phyloP scores from a whole-genome alignment of 2,797 vertebrate genomes.

The Danio albolineatus region DNA sequence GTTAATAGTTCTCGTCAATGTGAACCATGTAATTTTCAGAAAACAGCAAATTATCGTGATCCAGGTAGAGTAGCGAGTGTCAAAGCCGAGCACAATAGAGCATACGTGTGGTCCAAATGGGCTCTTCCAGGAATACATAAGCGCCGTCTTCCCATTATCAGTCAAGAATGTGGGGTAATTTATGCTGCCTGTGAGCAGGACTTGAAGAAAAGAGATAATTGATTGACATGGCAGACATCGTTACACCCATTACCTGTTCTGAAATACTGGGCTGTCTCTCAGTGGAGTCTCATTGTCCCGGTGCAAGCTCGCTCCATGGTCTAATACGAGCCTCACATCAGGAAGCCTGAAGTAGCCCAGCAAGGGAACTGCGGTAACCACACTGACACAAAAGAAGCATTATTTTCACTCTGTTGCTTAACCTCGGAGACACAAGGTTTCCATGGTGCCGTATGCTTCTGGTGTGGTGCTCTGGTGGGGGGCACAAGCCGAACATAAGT shows the following conservation, averaged over 20 bases:
- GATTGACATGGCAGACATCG: conserved; percentile 46
- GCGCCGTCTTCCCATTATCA: conserved; percentile 19
- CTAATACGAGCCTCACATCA: conserved; percentile 54
- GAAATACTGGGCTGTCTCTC: conserved; percentile 33
- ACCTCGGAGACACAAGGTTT: conserved; percentile 49
- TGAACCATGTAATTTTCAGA: conserved; percentile 26
- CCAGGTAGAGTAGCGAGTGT: neutral
- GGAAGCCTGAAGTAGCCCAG: conserved; percentile 52
- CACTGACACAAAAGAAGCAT: conserved; percentile 55
- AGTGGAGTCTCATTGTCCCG: conserved; percentile 43
- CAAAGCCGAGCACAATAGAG: conserved; percentile 6
- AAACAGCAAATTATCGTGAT: conserved; percentile 31
- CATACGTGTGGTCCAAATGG: conserved; percentile 23
- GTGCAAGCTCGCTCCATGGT: conserved; percentile 22
- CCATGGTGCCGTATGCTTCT: conserved; percentile 51
- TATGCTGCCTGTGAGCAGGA: conserved; percentile 27
- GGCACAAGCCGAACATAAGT: conserved; percentile 32
- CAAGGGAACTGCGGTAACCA: conserved; percentile 46
- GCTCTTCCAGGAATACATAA: conserved; percentile 44
- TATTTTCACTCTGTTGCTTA: conserved; percentile 54
- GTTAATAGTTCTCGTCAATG: conserved; percentile 26
- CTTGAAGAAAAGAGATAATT: conserved; percentile 45
- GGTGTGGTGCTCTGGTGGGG: conserved; percentile 23
- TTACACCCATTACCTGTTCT: conserved; percentile 53
- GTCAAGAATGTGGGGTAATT: conserved; percentile 24